phyloP scores from a whole-genome alignment of 2,113 vertebrate genomes.

The Hiodon alosoides region DNA sequence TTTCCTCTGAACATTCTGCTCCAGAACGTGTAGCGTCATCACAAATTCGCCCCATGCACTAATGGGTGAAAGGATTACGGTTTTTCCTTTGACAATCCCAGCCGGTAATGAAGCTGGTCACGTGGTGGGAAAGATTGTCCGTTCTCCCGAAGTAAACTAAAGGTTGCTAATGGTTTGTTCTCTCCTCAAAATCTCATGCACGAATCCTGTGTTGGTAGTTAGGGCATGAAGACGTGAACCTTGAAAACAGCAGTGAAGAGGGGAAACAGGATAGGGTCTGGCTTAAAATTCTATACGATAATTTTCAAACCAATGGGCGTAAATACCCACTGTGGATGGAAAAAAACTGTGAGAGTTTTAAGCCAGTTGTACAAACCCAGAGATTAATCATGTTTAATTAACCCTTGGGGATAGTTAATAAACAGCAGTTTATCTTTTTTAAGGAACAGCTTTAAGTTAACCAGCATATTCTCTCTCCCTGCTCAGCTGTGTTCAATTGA shows the following conservation, averaged over 20 bases:
- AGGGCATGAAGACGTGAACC: background rate
- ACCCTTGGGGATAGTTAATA: background rate
- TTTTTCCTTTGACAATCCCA: background rate
- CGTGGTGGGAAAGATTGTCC: slow-evolving; percentile 11
- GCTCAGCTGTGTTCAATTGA: background rate
- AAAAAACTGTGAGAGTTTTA: too few species aligned
- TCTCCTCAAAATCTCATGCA: background rate
- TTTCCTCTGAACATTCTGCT: background rate
- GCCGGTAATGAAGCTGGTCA: background rate
- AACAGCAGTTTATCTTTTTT: background rate
- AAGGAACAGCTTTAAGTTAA: background rate
- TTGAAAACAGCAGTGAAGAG: background rate
- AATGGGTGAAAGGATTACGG: slow-evolving; percentile 8
- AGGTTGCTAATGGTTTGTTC: background rate
- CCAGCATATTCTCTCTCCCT: background rate
- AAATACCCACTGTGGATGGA: too few species aligned
- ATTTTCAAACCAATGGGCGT: too few species aligned
- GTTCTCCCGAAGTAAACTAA: background rate
- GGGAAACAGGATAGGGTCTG: background rate
- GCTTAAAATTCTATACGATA: too few species aligned
- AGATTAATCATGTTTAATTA: too few species aligned
- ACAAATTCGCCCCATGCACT: background rate
- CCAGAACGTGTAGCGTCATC: background rate
- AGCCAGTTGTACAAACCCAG: too few species aligned
- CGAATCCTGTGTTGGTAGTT: too few species aligned